Conservation (phyloP, 2,797 vertebrate genomes). For the Pangasius macronema region DNA sequence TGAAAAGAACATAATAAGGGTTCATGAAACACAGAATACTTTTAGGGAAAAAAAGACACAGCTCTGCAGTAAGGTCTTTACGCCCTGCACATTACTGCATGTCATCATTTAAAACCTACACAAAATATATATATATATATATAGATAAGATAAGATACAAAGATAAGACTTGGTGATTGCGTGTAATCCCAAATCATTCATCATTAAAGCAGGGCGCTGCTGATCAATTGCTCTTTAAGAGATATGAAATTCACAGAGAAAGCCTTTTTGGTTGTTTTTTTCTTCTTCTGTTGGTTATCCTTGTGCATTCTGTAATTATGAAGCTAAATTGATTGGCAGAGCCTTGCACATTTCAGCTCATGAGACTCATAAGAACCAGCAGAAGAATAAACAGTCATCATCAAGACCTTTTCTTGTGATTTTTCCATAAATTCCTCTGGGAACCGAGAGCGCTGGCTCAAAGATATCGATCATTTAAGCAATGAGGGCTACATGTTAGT, state of each 20-base stretch:
- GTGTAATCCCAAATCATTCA: not conserved
- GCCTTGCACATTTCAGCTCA: not conserved
- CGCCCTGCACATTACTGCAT: not conserved
- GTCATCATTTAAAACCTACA: not conserved
- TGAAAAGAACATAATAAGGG: not conserved
- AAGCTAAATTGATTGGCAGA: slow-evolving; percentile 9
- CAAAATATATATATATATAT: too few relatives aligned
- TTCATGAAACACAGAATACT: not conserved
- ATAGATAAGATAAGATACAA: too few relatives aligned
- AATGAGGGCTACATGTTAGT: not conserved
- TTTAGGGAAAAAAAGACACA: too few relatives aligned
- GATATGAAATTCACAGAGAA: not conserved
- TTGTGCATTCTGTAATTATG: slow-evolving; percentile 20
- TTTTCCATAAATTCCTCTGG: not conserved
- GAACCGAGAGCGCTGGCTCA: not conserved
- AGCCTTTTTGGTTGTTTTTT: not conserved
- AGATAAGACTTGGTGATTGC: not conserved
- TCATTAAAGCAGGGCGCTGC: not conserved
- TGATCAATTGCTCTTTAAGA: not conserved
- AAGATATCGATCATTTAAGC: not conserved
- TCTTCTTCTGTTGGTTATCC: not conserved
- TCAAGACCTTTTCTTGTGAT: slow-evolving; percentile 9
- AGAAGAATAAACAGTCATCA: slow-evolving; percentile 4
- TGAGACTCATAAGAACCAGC: slow-evolving; percentile 15
- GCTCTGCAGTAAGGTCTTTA: not conserved